Evolutionary conservation across 2,797 vertebrate genomes (phyloP).

Genomic region (Alectoris magna): DNA sequence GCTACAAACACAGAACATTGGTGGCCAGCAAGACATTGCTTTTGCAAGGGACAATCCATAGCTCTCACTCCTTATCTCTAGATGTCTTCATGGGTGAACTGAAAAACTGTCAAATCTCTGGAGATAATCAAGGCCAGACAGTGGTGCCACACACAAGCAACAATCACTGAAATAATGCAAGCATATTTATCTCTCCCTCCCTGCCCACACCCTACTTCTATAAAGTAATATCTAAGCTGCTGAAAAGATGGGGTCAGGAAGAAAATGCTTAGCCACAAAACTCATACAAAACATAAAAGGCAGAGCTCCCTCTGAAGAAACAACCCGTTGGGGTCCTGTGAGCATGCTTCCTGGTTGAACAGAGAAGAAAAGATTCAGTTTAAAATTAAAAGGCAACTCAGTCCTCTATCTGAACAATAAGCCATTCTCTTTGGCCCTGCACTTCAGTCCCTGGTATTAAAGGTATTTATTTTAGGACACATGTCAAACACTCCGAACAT

Average conservation of each 20-base stretch:
- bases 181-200: background rate
- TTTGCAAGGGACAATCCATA: background rate
- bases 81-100: background rate
- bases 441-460: background rate
- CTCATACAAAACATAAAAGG: background rate
- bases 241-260: background rate
- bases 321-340: background rate
- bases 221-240: background rate
- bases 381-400: slow-evolving; percentile 3
- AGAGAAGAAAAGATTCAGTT: background rate
- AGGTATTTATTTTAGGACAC: background rate
- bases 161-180: background rate
- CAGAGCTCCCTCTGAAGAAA: background rate
- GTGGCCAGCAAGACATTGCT: background rate
- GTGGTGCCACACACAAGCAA: background rate
- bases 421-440: background rate
- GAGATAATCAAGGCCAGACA: background rate
- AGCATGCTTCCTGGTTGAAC: background rate
- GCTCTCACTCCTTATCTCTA: background rate
- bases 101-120: background rate
- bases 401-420: background rate
- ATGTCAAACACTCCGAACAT: background rate
- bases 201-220: background rate
- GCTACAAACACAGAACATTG: background rate
- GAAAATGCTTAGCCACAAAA: background rate